phyloP scores from a whole-genome alignment of 2,113 vertebrate genomes.

The Heteronetta atricapilla region DNA sequence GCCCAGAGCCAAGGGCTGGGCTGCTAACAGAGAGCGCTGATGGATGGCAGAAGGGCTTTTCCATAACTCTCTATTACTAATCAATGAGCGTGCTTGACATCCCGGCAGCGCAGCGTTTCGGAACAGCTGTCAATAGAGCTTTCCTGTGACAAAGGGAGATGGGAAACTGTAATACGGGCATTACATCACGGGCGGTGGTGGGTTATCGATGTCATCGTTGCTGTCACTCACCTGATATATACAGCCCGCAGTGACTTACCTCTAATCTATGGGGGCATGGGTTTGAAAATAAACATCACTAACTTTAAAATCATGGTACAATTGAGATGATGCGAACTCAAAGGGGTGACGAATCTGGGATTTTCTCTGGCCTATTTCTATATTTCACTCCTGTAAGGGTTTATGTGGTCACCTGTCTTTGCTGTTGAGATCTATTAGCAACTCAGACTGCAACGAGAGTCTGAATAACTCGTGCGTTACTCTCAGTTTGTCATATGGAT shows the following conservation, averaged over 20 bases:
- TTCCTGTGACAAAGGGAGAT: not conserved
- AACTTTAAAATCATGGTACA: not conserved
- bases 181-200: not conserved
- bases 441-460: not conserved
- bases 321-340: not conserved
- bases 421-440: not conserved
- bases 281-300: slow-evolving; percentile 22
- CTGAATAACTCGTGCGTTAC: not conserved
- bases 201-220: slow-evolving; percentile 1
- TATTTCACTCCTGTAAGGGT: not conserved
- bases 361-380: not conserved
- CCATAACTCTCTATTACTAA: slow-evolving; percentile 11
- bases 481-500: not conserved
- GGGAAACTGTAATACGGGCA: not conserved
- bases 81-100: not conserved
- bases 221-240: not conserved
- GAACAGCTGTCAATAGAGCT: not conserved
- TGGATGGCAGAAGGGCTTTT: not conserved
- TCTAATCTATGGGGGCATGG: not conserved
- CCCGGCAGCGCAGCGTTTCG: fast-evolving
- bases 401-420: not conserved
- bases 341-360: not conserved
- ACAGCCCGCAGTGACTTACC: not conserved
- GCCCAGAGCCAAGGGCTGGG: not conserved
- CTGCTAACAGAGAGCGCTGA: not conserved